phyloP scores from a whole-genome alignment of 2,797 vertebrate species.

The Columba guinea region DNA sequence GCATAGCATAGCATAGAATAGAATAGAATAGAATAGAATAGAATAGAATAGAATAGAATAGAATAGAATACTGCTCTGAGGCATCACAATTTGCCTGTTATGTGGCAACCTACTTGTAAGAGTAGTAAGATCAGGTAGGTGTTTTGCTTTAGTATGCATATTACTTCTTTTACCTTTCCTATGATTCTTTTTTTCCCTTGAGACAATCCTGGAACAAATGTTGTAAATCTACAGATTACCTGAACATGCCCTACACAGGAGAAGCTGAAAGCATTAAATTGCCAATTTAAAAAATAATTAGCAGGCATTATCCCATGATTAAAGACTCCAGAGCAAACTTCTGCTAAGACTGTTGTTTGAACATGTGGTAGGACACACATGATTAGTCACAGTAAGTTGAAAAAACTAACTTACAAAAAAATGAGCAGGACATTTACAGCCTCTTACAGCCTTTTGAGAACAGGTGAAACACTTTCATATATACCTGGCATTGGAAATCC shows the following conservation, averaged over 20 bases:
- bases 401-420: neutral
- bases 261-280: slow-evolving; percentile 30
- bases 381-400: neutral
- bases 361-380: slow-evolving; percentile 29
- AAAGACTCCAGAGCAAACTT: slow-evolving; percentile 15
- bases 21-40: no score
- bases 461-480: neutral
- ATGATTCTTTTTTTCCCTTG: neutral
- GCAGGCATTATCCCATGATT: neutral
- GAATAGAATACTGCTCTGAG: neutral
- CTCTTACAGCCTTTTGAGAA: neutral
- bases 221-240: neutral
- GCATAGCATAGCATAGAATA: no score
- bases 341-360: slow-evolving; percentile 33
- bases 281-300: slow-evolving; percentile 34
- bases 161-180: neutral
- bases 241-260: neutral
- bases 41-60: no score
- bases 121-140: neutral
- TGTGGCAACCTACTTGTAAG: neutral
- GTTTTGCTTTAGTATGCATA: neutral
- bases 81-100: neutral
- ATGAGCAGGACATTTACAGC: neutral
- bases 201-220: neutral
- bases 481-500: neutral